These are phyloP conservation scores for Neoarius graeffei DNA, from an alignment of 2,113 vertebrate genomes.

Conservation along the genomic window DNA sequence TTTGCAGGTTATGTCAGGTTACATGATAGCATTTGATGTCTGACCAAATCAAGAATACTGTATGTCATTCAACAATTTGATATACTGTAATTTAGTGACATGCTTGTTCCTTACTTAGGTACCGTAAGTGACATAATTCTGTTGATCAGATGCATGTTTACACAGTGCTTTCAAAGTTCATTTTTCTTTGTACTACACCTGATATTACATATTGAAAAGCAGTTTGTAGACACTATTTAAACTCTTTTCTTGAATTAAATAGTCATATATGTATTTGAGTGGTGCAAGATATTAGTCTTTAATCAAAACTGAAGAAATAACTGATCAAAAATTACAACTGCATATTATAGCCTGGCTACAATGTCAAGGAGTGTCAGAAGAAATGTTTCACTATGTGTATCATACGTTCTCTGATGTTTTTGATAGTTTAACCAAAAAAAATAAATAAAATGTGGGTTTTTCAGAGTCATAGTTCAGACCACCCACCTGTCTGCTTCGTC, in stretches of 20 bases:
- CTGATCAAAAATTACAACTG: background rate
- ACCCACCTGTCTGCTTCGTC: slow-evolving; percentile 29
- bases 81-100: background rate
- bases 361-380: background rate
- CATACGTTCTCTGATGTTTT: background rate
- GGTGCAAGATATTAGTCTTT: background rate
- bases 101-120: background rate
- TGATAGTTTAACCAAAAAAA: background rate
- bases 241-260: background rate
- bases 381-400: background rate
- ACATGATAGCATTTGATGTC: no score
- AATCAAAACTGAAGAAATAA: background rate
- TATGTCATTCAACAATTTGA: background rate
- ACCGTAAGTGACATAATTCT: background rate
- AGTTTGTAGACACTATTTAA: background rate
- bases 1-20: background rate
- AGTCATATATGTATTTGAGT: background rate
- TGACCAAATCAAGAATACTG: background rate
- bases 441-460: slow-evolving; percentile 28
- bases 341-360: background rate
- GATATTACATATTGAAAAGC: background rate
- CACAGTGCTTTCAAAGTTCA: background rate
- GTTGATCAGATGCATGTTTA: background rate
- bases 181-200: background rate
- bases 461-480: slow-evolving; percentile 24